These are phyloP conservation scores for Betta splendens DNA, from an alignment of 2,797 vertebrate species.

Conservation along the genomic window DNA sequence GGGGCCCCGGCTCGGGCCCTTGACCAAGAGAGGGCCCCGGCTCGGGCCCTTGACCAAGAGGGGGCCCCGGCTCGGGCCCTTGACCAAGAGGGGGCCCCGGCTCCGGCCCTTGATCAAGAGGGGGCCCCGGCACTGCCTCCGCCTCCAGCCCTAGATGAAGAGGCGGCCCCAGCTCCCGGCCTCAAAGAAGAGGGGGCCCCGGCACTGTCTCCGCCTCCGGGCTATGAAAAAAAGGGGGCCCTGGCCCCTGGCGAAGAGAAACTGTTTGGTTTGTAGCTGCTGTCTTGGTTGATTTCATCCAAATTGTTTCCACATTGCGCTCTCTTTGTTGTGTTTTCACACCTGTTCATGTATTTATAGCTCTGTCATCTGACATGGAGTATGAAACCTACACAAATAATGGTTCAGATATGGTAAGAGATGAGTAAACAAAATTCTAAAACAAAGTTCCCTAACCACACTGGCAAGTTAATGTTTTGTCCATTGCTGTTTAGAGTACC, in stretches of 20 bases:
- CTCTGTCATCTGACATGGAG: slow-evolving; percentile 10
- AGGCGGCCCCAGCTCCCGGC: too few relatives aligned
- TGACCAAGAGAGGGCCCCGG: background rate
- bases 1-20: too few relatives aligned
- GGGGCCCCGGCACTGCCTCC: too few relatives aligned
- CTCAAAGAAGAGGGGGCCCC: too few relatives aligned
- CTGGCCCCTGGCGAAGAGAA: too few relatives aligned
- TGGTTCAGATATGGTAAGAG: slow-evolving; percentile 32
- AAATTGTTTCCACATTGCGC: background rate
- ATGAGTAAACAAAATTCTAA: background rate
- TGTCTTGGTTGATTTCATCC: too few relatives aligned
- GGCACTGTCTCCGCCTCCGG: too few relatives aligned
- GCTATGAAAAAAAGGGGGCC: too few relatives aligned
- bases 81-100: background rate
- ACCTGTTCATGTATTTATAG: slow-evolving; percentile 16
- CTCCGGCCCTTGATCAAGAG: too few relatives aligned
- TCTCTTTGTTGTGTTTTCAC: background rate
- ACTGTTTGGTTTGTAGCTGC: slow-evolving; percentile 21
- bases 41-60: too few relatives aligned
- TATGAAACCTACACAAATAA: background rate
- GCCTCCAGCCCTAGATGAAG: too few relatives aligned
- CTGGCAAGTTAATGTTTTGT: background rate
- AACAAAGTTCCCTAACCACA: background rate
- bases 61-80: background rate
- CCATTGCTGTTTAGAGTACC: slow-evolving; percentile 21